These are phyloP conservation scores for Arge pagana DNA, from an alignment of 2,888 invertebrate genomes.

Conservation along the genomic window DNA sequence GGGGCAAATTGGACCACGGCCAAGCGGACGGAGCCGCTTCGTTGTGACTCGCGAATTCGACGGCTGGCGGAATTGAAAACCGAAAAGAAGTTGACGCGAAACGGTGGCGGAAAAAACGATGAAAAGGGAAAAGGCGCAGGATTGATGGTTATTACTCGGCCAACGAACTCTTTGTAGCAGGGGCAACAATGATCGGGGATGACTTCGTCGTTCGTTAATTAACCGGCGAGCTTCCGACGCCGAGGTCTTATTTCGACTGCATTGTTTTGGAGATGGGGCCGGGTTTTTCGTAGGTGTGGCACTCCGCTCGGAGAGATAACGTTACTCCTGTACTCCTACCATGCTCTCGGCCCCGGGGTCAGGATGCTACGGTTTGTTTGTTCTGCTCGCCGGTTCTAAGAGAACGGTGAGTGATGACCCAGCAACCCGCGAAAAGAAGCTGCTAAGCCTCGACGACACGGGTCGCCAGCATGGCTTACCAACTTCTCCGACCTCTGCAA, in stretches of 20 bases:
- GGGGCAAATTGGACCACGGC: no score
- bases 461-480: slow-evolving; percentile 40
- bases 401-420: slow-evolving; percentile 42
- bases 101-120: no score
- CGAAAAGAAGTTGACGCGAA: no score
- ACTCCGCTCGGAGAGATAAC: slow-evolving; percentile 29
- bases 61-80: no score
- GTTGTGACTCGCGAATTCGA: no score
- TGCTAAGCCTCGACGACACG: slow-evolving; percentile 45
- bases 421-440: slow-evolving; percentile 39
- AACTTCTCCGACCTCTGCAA: slow-evolving; percentile 19
- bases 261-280: slow-evolving; percentile 16
- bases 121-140: no score
- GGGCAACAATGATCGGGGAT: no score
- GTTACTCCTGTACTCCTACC: slow-evolving; percentile 22
- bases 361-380: slow-evolving; percentile 38
- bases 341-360: slow-evolving; percentile 32
- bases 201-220: no score
- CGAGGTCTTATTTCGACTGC: slow-evolving; percentile 10
- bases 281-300: slow-evolving; percentile 9
- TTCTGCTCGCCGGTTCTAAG: slow-evolving; percentile 28
- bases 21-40: no score
- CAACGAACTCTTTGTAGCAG: no score
- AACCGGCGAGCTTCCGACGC: no score
- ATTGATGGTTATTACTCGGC: no score